Conservation (phyloP, 2,113 vertebrate species). For the Ammodramus savannarum region DNA sequence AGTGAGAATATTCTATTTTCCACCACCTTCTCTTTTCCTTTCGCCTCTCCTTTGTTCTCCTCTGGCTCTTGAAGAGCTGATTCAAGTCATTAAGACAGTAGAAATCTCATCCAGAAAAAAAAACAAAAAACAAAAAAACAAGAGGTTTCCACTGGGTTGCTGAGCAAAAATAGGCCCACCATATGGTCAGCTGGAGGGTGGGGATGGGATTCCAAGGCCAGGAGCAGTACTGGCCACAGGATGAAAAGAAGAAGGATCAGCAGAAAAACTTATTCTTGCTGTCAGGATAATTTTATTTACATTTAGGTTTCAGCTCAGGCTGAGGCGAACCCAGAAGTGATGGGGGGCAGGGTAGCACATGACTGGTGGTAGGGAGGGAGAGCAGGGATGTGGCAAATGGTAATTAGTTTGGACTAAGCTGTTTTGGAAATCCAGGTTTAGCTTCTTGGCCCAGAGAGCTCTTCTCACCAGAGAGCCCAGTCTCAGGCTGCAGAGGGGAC, state of each 20-base stretch:
- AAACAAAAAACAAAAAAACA: background rate
- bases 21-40: background rate
- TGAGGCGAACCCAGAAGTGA: background rate
- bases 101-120: background rate
- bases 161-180: slow-evolving; percentile 12
- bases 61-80: background rate
- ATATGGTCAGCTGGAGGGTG: slow-evolving; percentile 21
- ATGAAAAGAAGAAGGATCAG: background rate
- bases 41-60: background rate
- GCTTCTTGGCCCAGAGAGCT: background rate
- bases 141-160: background rate
- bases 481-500: background rate
- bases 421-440: background rate
- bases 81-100: background rate
- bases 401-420: background rate
- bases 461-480: background rate
- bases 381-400: background rate
- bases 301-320: background rate
- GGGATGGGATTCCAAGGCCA: background rate
- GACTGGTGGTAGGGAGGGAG: background rate
- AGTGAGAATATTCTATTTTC: background rate
- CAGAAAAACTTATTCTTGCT: background rate
- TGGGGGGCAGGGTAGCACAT: background rate
- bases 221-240: background rate
- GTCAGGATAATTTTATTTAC: background rate